A percentile compares a stretch with the other conserved stretches of the same genome.
phyloP scores from a whole-genome alignment of 2,113 vertebrate genomes.

The Chelonoidis abingdonii region DNA sequence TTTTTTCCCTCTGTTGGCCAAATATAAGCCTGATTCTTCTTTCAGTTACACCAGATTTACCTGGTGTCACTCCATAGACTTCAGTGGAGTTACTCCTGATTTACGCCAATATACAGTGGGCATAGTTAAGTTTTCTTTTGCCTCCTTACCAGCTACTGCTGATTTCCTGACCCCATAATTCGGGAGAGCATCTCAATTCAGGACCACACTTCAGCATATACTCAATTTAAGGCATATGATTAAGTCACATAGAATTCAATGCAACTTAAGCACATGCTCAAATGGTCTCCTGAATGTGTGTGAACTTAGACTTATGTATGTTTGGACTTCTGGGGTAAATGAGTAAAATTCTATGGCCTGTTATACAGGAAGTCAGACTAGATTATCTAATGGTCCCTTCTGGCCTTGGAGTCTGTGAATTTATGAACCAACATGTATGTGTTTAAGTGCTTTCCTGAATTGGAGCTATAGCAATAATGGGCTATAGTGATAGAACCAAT shows the following conservation, averaged over 20 bases:
- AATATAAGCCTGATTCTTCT: background rate
- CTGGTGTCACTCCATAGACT: background rate
- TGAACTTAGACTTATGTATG: background rate
- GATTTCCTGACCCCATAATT: slow-evolving; percentile 21
- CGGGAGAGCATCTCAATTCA: slow-evolving; percentile 4
- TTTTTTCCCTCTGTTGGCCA: background rate
- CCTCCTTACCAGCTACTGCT: background rate
- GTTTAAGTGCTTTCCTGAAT: background rate
- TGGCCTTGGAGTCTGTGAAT: background rate
- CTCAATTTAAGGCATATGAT: background rate
- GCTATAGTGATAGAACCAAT: background rate
- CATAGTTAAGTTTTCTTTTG: background rate
- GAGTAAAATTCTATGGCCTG: background rate
- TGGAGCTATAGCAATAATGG: background rate
- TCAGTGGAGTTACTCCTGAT: slow-evolving; percentile 5
- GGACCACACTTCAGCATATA: background rate
- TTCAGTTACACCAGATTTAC: background rate
- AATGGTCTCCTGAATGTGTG: background rate
- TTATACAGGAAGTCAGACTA: slow-evolving; percentile 1
- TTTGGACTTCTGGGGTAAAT: background rate
- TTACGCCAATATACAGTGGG: background rate
- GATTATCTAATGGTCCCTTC: background rate
- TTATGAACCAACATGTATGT: background rate
- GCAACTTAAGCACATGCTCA: background rate
- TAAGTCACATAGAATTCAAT: background rate